Evolutionary conservation across 2,113 vertebrate genomes (phyloP), one percentile per base, ranked within the genome.

Genomic region (Stegastes partitus): DNA sequence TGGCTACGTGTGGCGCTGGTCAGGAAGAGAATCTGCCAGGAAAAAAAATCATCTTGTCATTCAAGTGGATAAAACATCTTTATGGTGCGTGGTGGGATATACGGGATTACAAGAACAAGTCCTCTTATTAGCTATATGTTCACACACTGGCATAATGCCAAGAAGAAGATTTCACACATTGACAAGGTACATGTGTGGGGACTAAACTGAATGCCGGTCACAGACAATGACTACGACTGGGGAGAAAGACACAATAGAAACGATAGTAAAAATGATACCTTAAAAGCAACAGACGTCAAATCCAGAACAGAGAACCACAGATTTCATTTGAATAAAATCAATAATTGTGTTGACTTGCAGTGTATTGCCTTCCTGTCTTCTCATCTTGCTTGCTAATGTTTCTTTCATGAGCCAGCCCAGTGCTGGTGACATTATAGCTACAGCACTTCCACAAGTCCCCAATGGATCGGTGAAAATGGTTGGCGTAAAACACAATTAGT

Each of bases 381-480:
- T 90, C 93, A 86, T 90, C 89, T 73, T 34, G 77, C 90, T 74
- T 1, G 81, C 89, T 92, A 91, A 93, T 94, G 94, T 94, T 94
- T 95, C 91, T 94, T 93, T 94, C 92, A 94, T 92, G 89, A 94
- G 90, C 82, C 88, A 80, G 85, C 82, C 89, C 84, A 85, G 84
- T 85, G 89, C 91, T 92, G 89, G 86, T 93, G 93, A 93, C 91
- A 91, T 90, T 88, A 92, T 89, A 91, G 89, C 89, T 89, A 87
- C 86, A 78, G 87, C 91, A 87, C 91, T 89, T 87, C 83, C 87
- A 83, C 85, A 91, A 93, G 91, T 92, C 92, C 93, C 94, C 84
- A 45, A 86, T 91, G 93, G 89, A 91, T 89, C 67, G 19, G 82
- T 77, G 89, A 89, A 92, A 94, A 94, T 86, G 92, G 89, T 82